Percentiles rank a stretch among this genome's conserved stretches.
Evolutionary conservation across 2,113 vertebrate species (phyloP).

Genomic region (Maccullochella peelii): DNA sequence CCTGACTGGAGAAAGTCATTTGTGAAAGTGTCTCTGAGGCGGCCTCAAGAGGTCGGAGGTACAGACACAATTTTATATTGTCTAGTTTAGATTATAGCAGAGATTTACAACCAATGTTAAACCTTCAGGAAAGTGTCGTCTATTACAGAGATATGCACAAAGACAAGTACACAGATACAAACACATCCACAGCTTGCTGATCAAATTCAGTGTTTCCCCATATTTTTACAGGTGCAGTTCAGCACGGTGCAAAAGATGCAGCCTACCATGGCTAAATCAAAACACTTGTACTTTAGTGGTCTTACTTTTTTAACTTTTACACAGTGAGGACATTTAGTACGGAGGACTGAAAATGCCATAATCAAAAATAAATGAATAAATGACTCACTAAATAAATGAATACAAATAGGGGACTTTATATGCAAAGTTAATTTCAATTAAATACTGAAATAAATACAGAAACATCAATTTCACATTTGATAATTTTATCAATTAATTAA

Average conservation of each 20-base stretch:
- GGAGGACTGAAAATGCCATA: too few species aligned
- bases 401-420: too few species aligned
- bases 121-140: neutral
- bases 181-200: conserved; percentile 43
- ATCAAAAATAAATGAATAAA: too few species aligned
- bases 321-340: neutral
- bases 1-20: neutral
- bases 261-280: too few species aligned
- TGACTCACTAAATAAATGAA: too few species aligned
- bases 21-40: conserved; percentile 8
- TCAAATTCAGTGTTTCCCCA: conserved; percentile 61
- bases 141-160: conserved; percentile 35
- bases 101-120: conserved; percentile 9
- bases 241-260: neutral
- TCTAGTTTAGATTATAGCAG: neutral
- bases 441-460: too few species aligned
- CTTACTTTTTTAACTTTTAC: neutral
- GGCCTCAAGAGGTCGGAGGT: neutral
- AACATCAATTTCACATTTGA: too few species aligned
- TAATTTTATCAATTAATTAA: too few species aligned
- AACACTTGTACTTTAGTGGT: neutral
- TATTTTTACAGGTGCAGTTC: neutral
- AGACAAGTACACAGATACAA: conserved; percentile 18
- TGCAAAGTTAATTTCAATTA: too few species aligned
- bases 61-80: neutral